Conservation (phyloP, 2,797 vertebrate genomes). For the Balearica regulorum region DNA sequence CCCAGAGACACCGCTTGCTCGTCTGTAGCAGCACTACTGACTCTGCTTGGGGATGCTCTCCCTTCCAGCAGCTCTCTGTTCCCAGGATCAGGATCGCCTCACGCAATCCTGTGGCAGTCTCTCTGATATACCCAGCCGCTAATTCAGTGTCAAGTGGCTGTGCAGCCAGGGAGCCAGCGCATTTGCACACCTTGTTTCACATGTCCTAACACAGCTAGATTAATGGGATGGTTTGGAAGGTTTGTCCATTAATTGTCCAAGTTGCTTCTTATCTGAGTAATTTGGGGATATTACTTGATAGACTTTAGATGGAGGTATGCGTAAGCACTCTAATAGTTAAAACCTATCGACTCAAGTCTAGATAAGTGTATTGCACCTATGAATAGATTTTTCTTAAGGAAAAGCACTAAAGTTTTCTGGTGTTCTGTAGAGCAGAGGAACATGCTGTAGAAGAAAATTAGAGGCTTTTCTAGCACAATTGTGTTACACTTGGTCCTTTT, state of each 20-base stretch:
- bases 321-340: neutral
- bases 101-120: accelerated
- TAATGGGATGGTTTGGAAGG: neutral
- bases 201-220: no score
- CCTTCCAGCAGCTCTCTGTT: neutral
- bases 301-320: accelerated
- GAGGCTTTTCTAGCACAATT: neutral
- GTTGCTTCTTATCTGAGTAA: neutral
- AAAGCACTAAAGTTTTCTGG: neutral
- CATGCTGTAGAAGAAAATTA: neutral
- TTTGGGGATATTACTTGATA: neutral
- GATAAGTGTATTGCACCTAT: neutral
- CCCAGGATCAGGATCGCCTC: no score
- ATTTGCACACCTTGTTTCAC: neutral
- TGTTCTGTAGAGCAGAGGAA: neutral
- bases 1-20: neutral
- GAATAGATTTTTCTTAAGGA: neutral
- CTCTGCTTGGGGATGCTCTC: neutral
- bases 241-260: neutral
- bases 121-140: neutral
- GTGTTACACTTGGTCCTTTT: neutral
- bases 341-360: neutral
- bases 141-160: neutral
- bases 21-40: no score
- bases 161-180: neutral